A percentile compares a stretch with the other conserved stretches of the same genome.
Evolutionary conservation across 2,888 invertebrate species (phyloP).

Genomic region (Hypena proboscidalis): DNA sequence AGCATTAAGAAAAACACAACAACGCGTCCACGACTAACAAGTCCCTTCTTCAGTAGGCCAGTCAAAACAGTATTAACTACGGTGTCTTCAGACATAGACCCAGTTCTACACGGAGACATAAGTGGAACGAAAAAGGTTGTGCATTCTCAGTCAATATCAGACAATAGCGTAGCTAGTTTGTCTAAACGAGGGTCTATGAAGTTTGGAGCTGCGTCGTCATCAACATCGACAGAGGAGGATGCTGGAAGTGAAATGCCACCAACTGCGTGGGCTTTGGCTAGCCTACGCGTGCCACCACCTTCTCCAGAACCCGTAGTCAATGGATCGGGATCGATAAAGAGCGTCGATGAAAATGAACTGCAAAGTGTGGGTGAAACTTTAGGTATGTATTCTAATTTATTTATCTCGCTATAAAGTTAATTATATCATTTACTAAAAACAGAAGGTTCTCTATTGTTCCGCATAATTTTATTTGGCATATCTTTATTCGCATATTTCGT

Average conservation of each 20-base stretch:
- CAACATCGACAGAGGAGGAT: conserved; percentile 58
- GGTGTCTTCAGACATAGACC: conserved; percentile 79
- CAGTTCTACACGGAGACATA: conserved; percentile 73
- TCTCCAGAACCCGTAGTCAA: conserved; percentile 53
- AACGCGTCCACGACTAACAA: conserved; percentile 47
- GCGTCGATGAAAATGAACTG: conserved; percentile 72
- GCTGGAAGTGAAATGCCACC: conserved; percentile 67
- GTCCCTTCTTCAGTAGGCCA: conserved; percentile 29
- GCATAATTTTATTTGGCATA: too few species aligned
- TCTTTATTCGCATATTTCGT: too few species aligned
- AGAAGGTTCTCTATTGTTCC: too few species aligned
- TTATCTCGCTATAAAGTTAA: too few species aligned
- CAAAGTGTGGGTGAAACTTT: conserved; percentile 73
- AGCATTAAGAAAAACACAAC: conserved; percentile 68
- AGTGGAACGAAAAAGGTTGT: conserved; percentile 71
- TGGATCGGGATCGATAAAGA: conserved; percentile 56
- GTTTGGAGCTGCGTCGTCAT: conserved; percentile 62
- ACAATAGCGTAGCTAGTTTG: conserved; percentile 77
- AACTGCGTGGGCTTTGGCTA: conserved; percentile 82
- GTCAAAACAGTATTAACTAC: conserved; percentile 64
- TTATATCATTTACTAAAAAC: not conserved
- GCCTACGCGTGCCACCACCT: conserved; percentile 72
- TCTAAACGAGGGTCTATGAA: conserved; percentile 82
- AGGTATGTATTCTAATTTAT: conserved; percentile 54
- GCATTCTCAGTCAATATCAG: conserved; percentile 70